Conservation (phyloP, 2,797 vertebrate genomes). For the Labroides dimidiatus region DNA sequence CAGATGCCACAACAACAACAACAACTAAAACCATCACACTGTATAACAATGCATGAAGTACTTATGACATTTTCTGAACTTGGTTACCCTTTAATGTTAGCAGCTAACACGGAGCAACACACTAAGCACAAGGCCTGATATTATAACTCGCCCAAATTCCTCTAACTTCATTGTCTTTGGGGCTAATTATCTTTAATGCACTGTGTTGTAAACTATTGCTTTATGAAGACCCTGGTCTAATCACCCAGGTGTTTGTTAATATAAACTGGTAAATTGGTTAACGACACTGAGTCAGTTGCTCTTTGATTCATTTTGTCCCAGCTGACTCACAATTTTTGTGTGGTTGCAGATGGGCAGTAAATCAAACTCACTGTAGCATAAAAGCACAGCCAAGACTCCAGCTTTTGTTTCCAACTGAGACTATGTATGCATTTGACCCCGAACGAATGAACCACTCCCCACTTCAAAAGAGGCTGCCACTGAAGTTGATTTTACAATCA, state of each 20-base stretch:
- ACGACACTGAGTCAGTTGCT: conserved; percentile 68
- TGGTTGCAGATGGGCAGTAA: conserved; percentile 77
- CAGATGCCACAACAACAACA: conserved; percentile 27
- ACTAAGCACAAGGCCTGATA: conserved; percentile 37
- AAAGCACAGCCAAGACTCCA: conserved; percentile 63
- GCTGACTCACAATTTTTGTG: conserved; percentile 72
- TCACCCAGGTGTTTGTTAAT: conserved; percentile 77
- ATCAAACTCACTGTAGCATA: conserved; percentile 79
- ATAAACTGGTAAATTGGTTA: conserved; percentile 83
- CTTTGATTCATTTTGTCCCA: conserved; percentile 64
- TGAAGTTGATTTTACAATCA: conserved; percentile 74
- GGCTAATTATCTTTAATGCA: conserved; percentile 80
- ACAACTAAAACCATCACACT: conserved; percentile 42
- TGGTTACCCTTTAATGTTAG: conserved; percentile 49
- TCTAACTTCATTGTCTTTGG: conserved; percentile 77
- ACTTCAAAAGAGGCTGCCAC: conserved; percentile 72
- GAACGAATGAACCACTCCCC: conserved; percentile 71
- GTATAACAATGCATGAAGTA: conserved; percentile 40
- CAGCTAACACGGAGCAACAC: conserved; percentile 47
- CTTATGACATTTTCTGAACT: conserved; percentile 40
- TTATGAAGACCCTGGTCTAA: conserved; percentile 74
- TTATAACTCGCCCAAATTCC: conserved; percentile 61
- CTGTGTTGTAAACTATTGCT: conserved; percentile 80
- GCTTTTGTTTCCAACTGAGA: conserved; percentile 73
- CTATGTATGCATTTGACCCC: conserved; percentile 69